Evolutionary conservation across 2,797 vertebrate species (phyloP), one percentile per base, ranked within the genome.

Genomic region (Sardinella longiceps): DNA sequence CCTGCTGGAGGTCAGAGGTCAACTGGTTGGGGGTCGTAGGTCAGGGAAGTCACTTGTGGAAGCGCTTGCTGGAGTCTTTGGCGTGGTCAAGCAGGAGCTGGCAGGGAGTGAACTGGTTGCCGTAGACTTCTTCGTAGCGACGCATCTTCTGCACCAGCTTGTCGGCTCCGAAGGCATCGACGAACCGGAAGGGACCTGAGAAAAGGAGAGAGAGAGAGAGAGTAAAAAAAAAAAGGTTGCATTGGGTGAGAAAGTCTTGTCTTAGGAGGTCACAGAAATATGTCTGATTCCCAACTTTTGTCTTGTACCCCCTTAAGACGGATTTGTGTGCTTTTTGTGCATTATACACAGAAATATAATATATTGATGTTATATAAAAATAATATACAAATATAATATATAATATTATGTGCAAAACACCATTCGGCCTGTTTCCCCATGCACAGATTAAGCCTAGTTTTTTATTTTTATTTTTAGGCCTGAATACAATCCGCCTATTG

Each of bases 61-160:
- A 97, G 56, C 94, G 97, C 93, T 94, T 97, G 94, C 90, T 85
- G 0, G 94, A 84, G 89, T 93, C 95, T 82, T 91, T 96, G 84
- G 96, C 96, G 0, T 97, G 90, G 92, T 98, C 97, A 15, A 96
- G 83, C 39, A 97, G 93, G 81, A 97, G 93, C 91, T 96, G 96
- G 91, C 97, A 97, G 0, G 97, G 97, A 0, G 95, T 96, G 92
- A 97, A 98, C 85, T 94, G 95, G 80, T 90, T 93, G 60, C 96
- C 96, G 0, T 97, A 97, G 70, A 93, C 92, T 0, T 93, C 94
- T 85, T 97, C 96, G 0, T 95, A 97, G 87, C 94, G 95, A 12
- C 89, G 93, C 94, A 97, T 96, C 82, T 93, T 95, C 89, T 95
- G 94, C 84, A 97, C 96, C 0, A 97, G 80, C 85, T 93, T 93